Base-by-base conservation (phyloP, 2,797 vertebrate species). In the Hippoglossus hippoglossus region DNA sequence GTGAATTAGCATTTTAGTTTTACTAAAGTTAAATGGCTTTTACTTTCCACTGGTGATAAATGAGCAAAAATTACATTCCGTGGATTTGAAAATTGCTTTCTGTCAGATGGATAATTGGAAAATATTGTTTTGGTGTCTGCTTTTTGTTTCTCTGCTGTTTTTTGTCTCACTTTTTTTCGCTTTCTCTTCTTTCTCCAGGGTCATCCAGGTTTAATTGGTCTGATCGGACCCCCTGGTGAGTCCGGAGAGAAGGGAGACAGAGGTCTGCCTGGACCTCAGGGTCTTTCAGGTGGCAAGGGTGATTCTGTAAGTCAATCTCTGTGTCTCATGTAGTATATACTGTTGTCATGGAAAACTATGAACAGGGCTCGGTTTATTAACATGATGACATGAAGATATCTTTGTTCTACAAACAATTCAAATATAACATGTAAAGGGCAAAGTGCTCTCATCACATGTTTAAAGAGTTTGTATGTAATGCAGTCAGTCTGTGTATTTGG, bases 211-310 rank as follows among this genome's bases (percentile, higher is more conserved):
- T 89, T 96, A 13, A 96, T 96, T 28, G 95, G 95, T 80, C 84
- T 96, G 66, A 95, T 96, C 4, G 95, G 95, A 57, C 95, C 95
- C 50, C 93, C 95, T 3, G 95, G 95, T 34, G 95, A 96, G 70
- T 22, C 88, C 0, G 95, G 95, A 79, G 95, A 96, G 85, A 96
- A 96, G 84, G 98, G 98, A 82, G 98, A 99, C 60, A 87, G 97
- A 87, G 98, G 98, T 71, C 93, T 99, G 72, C 98, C 98, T 62
- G 98, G 98, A 66, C 92, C 92, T 44, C 97, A 98, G 82, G 98
- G 98, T 51, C 46, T 93, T 75, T 87, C 79, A 31, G 98, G 98
- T 89, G 89, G 92, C 53, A 99, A 99, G 91, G 98, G 98, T 47
- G 98, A 99, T 56, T 3, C 82, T 72, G 98, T 99, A 85, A 96